Percentiles rank a stretch among this genome's conserved stretches.
Evolutionary conservation across 2,797 vertebrate species (phyloP).

Genomic region (Pogoniulus pusillus): DNA sequence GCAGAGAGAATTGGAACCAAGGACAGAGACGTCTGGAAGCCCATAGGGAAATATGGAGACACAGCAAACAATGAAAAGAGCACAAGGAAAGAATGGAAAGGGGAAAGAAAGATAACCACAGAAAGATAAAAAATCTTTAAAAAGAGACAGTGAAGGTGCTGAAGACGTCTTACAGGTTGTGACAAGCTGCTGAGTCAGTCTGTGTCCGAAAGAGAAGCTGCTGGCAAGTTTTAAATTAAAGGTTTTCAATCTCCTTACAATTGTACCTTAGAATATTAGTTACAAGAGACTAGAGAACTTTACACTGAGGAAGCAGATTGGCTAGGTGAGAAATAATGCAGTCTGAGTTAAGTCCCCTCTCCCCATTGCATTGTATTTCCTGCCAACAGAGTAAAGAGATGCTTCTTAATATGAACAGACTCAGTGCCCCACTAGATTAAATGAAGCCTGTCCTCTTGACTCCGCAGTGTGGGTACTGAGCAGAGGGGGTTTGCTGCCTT

Average conservation of each 20-base stretch:
- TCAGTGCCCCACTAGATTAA: background rate
- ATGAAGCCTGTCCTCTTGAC: background rate
- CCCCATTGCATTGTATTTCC: background rate
- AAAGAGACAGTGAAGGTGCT: background rate
- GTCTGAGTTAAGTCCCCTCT: background rate
- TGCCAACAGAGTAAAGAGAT: conserved; percentile 7
- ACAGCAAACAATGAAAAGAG: background rate
- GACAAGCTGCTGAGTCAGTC: background rate
- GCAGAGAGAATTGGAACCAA: background rate
- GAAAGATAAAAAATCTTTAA: background rate
- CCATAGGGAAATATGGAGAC: background rate
- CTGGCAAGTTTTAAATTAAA: background rate
- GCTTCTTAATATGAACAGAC: background rate
- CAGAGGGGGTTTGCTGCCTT: background rate
- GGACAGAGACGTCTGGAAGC: background rate
- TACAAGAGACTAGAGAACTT: background rate
- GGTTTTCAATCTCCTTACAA: background rate
- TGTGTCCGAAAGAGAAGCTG: background rate
- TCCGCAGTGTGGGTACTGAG: background rate
- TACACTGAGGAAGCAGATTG: background rate
- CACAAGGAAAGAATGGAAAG: background rate
- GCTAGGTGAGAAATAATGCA: background rate
- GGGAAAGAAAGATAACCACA: background rate
- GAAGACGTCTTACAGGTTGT: background rate
- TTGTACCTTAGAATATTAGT: background rate